These are phyloP conservation scores for Pteruthius melanotis DNA, from an alignment of 2,113 vertebrate species.

Conservation along the genomic window DNA sequence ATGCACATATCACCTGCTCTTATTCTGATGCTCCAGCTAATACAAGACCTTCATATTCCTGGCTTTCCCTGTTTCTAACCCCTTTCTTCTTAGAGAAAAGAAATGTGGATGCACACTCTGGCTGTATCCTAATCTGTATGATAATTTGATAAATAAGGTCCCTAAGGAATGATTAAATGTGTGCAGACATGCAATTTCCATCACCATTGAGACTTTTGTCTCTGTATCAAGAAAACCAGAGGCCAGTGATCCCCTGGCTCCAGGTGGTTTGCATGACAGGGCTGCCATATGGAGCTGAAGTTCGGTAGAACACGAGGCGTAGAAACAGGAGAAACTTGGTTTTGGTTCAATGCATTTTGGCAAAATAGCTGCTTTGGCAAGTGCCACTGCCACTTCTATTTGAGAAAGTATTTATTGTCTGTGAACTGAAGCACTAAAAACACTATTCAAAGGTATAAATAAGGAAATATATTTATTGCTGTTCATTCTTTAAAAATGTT, in stretches of 20 bases:
- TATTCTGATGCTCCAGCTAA: not conserved
- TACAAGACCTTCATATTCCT: not conserved
- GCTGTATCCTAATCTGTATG: not conserved
- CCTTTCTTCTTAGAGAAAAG: not conserved
- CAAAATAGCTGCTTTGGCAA: not conserved
- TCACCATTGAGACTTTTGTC: not conserved
- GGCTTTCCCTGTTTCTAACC: not conserved
- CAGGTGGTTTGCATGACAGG: not conserved
- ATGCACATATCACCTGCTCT: fast-evolving
- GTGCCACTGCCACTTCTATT: not conserved
- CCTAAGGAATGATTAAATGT: not conserved
- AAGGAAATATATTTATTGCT: not conserved
- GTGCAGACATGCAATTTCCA: not conserved
- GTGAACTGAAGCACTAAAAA: not conserved
- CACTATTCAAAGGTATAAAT: not conserved
- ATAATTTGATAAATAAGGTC: not conserved
- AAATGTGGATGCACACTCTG: not conserved
- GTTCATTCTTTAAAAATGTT: not conserved
- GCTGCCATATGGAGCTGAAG: not conserved
- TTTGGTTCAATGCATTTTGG: not conserved
- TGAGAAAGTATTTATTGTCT: not conserved
- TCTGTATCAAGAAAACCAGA: not conserved
- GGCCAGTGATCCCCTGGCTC: not conserved
- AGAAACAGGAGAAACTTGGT: not conserved
- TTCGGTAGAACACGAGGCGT: not conserved